Base-by-base conservation (phyloP, 2,888 invertebrate genomes). In the Eledone cirrhosa region DNA sequence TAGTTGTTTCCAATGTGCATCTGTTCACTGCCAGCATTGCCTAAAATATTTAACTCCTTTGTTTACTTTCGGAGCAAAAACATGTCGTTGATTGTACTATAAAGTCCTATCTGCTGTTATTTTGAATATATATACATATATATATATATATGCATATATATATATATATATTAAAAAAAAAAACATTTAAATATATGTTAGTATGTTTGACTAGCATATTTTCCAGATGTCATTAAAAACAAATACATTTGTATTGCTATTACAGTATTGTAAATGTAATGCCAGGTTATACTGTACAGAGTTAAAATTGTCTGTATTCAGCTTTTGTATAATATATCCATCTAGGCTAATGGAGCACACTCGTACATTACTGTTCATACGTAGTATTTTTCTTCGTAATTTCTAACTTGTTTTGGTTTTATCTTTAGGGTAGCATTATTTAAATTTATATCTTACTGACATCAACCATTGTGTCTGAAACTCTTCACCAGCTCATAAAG, bases 121-220 rank as follows among this genome's bases (percentile, higher is more conserved):
- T 41, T 41, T 41, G 5, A 41, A 41, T 41, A 63, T 63, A 63
- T 63, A 63, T 63, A 63, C 8, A 63, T 63, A 63, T 63, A 63
- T 63, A 63, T 63, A 63, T 41, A 63, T 63, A 63, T 63, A 63
- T 63, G 14, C 8, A 63, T 63, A 63, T 63, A 63, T 63, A 63
- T 63, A 63, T 59, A 59, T 59, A n/a, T 59, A 59, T 59, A 59
- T 59, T 59, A 59, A 59, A 19, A 59, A 16, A 16, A 59, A 16
- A 16, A 59, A 59, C n/a, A n/a, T 59, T 16, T 59, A n/a, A 24
- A 63, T 24, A 63, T 27, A n/a, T 63, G n/a, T n/a, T 24, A 24
- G 65, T 63, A 63, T 24, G 65, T 27, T 27, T n/a, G 24, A 24
- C n/a, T 63, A 24, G n/a, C 65, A 63, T 27, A 63, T 63, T 63